These are phyloP conservation scores for Scomber scombrus DNA, from an alignment of 2,113 vertebrate genomes.

Conservation along the genomic window DNA sequence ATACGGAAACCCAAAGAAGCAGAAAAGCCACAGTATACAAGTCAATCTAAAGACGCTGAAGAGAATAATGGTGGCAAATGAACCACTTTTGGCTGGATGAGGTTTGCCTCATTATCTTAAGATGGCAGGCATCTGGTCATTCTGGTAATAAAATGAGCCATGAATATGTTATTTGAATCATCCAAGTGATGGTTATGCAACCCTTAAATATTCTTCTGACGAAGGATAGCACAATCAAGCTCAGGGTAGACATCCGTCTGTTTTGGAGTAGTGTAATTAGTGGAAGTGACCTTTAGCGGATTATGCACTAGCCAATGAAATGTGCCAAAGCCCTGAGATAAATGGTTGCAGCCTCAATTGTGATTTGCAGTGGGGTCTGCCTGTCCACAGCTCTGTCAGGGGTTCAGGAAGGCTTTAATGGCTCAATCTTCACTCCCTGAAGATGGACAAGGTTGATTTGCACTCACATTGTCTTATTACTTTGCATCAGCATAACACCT, in stretches of 20 bases:
- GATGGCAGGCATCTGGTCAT: conserved; percentile 17
- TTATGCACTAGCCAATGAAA: conserved; percentile 74
- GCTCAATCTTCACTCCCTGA: conserved; percentile 29
- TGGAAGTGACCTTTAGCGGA: conserved; percentile 79
- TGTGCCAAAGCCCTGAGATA: conserved; percentile 63
- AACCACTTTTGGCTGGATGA: conserved; percentile 22
- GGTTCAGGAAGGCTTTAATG: conserved; percentile 19
- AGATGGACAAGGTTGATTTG: conserved; percentile 11
- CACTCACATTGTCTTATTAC: neutral
- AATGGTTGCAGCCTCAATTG: conserved; percentile 51
- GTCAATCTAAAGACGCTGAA: conserved; percentile 31
- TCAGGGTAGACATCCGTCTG: conserved; percentile 64
- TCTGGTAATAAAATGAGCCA: conserved; percentile 11
- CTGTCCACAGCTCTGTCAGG: conserved; percentile 5
- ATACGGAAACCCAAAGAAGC: conserved; percentile 21
- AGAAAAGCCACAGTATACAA: conserved; percentile 34
- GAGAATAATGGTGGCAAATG: conserved; percentile 6
- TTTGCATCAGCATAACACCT: conserved; percentile 9
- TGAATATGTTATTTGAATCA: conserved; percentile 41
- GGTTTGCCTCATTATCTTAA: conserved; percentile 40
- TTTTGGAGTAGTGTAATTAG: conserved; percentile 78
- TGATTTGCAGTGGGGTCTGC: conserved; percentile 41
- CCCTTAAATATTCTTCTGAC: conserved; percentile 61
- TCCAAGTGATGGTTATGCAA: conserved; percentile 61
- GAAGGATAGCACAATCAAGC: conserved; percentile 61